Percentiles rank a stretch among this genome's conserved stretches.
These are phyloP conservation scores for Thelaira solivaga DNA, from an alignment of 2,888 invertebrate species.

Conservation along the genomic window DNA sequence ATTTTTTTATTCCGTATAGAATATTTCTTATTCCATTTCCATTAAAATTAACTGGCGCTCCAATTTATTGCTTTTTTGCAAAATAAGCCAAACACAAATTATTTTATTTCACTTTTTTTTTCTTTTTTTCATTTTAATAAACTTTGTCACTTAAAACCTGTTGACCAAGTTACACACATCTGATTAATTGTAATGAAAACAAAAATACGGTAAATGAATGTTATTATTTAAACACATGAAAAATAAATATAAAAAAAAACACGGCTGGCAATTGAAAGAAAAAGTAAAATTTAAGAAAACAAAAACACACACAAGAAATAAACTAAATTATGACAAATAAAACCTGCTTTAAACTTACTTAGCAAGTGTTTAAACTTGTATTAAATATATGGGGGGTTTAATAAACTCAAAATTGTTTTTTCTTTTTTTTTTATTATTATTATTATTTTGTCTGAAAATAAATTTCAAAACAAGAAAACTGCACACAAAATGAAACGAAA, in stretches of 20 bases:
- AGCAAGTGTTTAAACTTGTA: background rate
- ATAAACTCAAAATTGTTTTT: background rate
- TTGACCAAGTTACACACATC: conserved; percentile 51
- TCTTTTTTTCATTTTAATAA: background rate
- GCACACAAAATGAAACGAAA: no score
- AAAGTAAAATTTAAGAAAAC: no score
- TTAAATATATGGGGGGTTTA: background rate
- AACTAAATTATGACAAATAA: background rate
- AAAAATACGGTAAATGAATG: conserved; percentile 32
- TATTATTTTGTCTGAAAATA: no score
- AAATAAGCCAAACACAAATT: background rate
- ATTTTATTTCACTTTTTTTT: background rate
- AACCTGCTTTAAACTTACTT: conserved; percentile 1
- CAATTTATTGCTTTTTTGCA: no score
- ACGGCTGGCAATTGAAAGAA: background rate
- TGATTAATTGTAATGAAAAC: conserved; percentile 22
- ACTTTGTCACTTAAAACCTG: conserved; percentile 38
- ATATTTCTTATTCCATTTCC: no score
- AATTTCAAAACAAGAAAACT: background rate
- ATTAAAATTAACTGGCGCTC: no score
- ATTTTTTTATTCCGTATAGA: no score
- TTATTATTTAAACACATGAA: background rate
- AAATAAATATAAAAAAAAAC: background rate
- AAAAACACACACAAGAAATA: background rate
- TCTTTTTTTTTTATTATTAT: no score